Evolutionary conservation across 2,113 vertebrate species (phyloP).

Genomic region (Notarius quadriscutis): DNA sequence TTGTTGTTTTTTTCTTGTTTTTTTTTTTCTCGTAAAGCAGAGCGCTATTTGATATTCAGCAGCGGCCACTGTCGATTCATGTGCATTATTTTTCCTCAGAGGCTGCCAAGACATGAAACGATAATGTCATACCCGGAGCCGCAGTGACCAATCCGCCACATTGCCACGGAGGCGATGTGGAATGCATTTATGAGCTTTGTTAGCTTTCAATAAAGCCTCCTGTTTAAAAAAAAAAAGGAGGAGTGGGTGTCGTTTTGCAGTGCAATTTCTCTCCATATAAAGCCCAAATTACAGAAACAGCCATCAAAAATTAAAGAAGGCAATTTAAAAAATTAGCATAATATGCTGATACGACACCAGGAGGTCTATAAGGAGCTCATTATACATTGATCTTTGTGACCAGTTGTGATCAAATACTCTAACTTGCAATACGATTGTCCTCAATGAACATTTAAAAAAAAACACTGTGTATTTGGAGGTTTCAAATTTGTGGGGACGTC

Average conservation of each 20-base stretch:
- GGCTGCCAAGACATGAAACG: conserved; percentile 48
- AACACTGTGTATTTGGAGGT: neutral
- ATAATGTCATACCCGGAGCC: conserved; percentile 43
- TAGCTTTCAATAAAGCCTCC: conserved; percentile 43
- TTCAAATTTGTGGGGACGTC: too few species aligned
- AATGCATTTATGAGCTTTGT: conserved; percentile 47
- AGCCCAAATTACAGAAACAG: neutral
- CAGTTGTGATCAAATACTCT: neutral
- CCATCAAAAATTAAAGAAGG: conserved; percentile 19
- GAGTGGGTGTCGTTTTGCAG: conserved; percentile 6
- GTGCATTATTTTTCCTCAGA: conserved; percentile 44
- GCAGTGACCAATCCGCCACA: conserved; percentile 25
- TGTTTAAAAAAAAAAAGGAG: conserved; percentile 6
- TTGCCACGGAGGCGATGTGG: conserved; percentile 1
- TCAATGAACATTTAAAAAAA: neutral
- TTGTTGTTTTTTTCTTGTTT: conserved; percentile 24
- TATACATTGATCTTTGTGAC: neutral
- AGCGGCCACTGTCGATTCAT: conserved; percentile 34
- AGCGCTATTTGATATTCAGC: conserved; percentile 31
- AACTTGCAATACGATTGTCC: neutral
- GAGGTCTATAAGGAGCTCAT: neutral
- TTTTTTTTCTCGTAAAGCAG: conserved; percentile 11
- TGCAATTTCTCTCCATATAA: neutral
- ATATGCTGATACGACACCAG: neutral
- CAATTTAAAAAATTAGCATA: neutral